Evolutionary conservation across 2,113 vertebrate genomes (phyloP).

Genomic region (Amazona guildingii): DNA sequence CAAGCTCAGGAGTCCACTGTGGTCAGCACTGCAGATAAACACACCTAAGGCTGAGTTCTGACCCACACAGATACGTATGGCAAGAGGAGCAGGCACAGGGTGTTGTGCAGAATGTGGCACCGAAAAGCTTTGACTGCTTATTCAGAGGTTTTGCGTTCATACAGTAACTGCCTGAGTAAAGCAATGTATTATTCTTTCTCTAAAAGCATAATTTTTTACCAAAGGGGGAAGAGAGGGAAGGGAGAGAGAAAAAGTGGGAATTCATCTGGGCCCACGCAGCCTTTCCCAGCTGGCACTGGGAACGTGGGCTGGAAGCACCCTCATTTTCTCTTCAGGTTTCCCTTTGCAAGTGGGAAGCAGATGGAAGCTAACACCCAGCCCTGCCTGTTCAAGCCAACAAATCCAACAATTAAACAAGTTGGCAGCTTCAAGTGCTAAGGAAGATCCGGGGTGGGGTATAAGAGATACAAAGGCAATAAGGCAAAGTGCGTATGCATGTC

Average conservation of each 20-base stretch:
- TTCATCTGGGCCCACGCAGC: not conserved
- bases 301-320: not conserved
- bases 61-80: accelerated
- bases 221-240: not conserved
- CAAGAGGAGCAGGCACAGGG: not conserved
- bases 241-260: not conserved
- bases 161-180: not conserved
- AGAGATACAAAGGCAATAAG: not conserved
- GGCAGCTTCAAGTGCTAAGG: not conserved
- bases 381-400: not conserved
- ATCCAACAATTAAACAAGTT: not conserved
- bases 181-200: not conserved
- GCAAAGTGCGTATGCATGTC: not conserved
- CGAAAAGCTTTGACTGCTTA: not conserved
- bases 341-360: not conserved
- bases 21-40: not conserved
- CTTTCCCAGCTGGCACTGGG: not conserved
- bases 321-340: not conserved
- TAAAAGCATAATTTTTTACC: not conserved
- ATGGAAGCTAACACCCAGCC: not conserved
- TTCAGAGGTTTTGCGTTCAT: not conserved
- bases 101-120: not conserved
- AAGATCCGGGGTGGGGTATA: not conserved
- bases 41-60: not conserved
- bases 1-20: accelerated